Conservation (phyloP, 2,888 invertebrate species). For the Portevinia maculata region DNA sequence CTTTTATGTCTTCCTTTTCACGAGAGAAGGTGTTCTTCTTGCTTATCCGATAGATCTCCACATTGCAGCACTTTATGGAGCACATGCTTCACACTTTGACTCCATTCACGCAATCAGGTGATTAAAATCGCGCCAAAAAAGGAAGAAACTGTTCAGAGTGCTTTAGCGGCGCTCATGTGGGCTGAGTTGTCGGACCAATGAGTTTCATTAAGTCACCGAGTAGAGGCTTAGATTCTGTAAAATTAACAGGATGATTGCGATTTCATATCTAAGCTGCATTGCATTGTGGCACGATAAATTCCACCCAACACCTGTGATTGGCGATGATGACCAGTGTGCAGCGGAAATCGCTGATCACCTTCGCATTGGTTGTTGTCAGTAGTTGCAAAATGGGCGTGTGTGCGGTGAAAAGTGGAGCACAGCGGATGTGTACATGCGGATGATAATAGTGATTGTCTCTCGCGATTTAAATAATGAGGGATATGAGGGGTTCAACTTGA, state of each 20-base stretch:
- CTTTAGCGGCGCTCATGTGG: slow-evolving; percentile 52
- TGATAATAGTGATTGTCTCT: slow-evolving; percentile 56
- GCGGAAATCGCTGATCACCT: slow-evolving; percentile 41
- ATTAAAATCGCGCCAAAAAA: slow-evolving; percentile 67
- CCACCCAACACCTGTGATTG: slow-evolving; percentile 66
- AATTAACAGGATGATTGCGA: slow-evolving; percentile 66
- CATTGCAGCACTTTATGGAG: slow-evolving; percentile 60
- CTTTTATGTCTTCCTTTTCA: slow-evolving; percentile 33
- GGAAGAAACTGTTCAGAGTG: slow-evolving; percentile 4
- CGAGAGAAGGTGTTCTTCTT: slow-evolving; percentile 45
- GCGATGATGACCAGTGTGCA: slow-evolving; percentile 43
- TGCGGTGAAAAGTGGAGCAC: slow-evolving; percentile 65
- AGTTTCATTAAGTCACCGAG: slow-evolving; percentile 42
- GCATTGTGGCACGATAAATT: slow-evolving; percentile 65
- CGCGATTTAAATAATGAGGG: slow-evolving; percentile 16
- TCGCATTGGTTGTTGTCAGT: slow-evolving; percentile 1
- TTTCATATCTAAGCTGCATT: slow-evolving; percentile 42
- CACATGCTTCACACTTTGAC: slow-evolving; percentile 72
- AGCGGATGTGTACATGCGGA: slow-evolving; percentile 44
- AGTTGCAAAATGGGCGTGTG: slow-evolving; percentile 11
- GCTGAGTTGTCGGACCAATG: slow-evolving; percentile 50
- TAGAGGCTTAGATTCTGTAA: slow-evolving; percentile 36
- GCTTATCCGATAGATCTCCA: slow-evolving; percentile 69
- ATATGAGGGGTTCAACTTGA: neutral
- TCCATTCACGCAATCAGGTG: slow-evolving; percentile 72